Evolutionary conservation across 2,113 vertebrate genomes (phyloP).

Genomic region (Sialia sialis): DNA sequence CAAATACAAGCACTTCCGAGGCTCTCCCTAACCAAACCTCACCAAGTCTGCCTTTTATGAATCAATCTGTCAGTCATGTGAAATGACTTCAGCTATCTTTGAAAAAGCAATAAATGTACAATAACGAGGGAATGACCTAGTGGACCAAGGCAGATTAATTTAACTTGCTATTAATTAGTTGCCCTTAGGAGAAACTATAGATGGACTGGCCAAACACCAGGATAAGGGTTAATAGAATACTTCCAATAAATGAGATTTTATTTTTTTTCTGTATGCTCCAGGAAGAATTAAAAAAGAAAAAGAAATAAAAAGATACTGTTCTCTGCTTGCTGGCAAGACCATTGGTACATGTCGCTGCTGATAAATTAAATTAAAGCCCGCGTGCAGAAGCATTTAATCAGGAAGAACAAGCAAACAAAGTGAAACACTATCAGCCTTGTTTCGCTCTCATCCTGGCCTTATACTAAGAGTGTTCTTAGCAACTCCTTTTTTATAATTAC

Average conservation of each 20-base stretch:
- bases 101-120: conserved; percentile 52
- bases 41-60: background rate
- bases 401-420: conserved; percentile 24
- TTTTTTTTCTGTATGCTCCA: background rate
- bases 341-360: background rate
- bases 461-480: background rate
- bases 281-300: background rate
- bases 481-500: background rate
- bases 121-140: conserved; percentile 62
- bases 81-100: conserved; percentile 46
- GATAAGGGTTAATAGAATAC: conserved; percentile 23
- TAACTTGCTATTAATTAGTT: conserved; percentile 61
- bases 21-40: background rate
- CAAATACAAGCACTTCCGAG: background rate
- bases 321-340: background rate
- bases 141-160: conserved; percentile 25
- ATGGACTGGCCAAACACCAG: background rate
- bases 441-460: background rate
- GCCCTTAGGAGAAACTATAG: conserved; percentile 16
- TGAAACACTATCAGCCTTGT: conserved; percentile 39
- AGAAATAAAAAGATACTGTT: conserved; percentile 2
- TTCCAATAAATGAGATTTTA: conserved; percentile 7
- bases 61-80: conserved; percentile 21
- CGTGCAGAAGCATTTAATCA: conserved; percentile 43
- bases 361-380: conserved; percentile 60